Conservation (phyloP, 2,113 vertebrate species). For the Istiophorus platypterus region DNA sequence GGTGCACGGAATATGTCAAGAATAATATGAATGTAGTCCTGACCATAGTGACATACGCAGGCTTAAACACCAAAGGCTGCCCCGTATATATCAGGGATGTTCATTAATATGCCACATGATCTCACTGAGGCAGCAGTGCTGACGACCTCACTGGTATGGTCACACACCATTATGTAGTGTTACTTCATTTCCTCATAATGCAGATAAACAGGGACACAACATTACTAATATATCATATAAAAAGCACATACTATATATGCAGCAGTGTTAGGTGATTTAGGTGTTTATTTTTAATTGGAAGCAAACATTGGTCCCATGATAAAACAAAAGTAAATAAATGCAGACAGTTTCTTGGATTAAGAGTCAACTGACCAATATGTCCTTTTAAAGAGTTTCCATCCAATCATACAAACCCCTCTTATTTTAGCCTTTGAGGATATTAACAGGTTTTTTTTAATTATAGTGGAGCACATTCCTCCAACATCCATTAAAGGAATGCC, state of each 20-base stretch:
- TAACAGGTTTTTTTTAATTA: constrained; percentile 79
- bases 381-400: constrained; percentile 42
- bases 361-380: constrained; percentile 39
- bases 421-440: constrained; percentile 71
- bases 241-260: neutral
- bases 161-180: constrained; percentile 63
- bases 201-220: constrained; percentile 32
- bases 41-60: constrained; percentile 40
- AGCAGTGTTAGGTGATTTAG: constrained; percentile 9
- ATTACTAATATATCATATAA: constrained; percentile 33
- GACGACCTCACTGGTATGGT: constrained; percentile 56
- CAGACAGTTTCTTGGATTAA: constrained; percentile 1
- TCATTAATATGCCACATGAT: constrained; percentile 62
- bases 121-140: constrained; percentile 51
- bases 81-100: constrained; percentile 43
- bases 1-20: constrained; percentile 66
- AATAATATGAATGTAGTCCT: constrained; percentile 59
- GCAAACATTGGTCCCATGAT: neutral
- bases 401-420: constrained; percentile 61
- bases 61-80: constrained; percentile 44
- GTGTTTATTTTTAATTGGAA: constrained; percentile 2
- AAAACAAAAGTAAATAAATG: constrained; percentile 5
- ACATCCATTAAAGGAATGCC: constrained; percentile 83
- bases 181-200: constrained; percentile 59
- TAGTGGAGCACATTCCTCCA: constrained; percentile 73